A percentile compares a stretch with the other conserved stretches of the same genome.
phyloP scores from a whole-genome alignment of 2,113 vertebrate species.

The Acanthochromis polyacanthus region DNA sequence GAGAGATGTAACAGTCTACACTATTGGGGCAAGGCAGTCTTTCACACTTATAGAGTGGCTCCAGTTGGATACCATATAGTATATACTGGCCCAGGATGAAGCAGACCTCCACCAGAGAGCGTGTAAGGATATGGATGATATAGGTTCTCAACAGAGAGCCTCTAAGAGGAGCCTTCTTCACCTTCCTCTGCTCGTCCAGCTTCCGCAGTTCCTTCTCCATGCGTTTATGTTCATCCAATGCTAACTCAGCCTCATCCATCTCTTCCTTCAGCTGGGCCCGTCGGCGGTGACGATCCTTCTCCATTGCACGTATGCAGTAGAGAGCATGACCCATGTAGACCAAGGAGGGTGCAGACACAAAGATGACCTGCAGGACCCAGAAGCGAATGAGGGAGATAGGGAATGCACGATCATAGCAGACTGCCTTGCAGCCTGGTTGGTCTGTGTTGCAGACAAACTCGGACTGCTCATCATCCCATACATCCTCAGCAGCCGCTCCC shows the following conservation, averaged over 20 bases:
- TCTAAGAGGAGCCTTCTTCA: constrained; percentile 91
- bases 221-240: constrained; percentile 86
- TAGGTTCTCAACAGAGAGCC: constrained; percentile 94
- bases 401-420: constrained; percentile 94
- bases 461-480: constrained; percentile 94
- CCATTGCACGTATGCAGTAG: constrained; percentile 89
- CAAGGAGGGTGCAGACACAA: constrained; percentile 94
- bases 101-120: constrained; percentile 91
- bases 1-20: constrained; percentile 96
- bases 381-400: constrained; percentile 95
- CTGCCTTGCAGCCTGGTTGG: constrained; percentile 93
- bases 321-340: constrained; percentile 96
- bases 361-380: constrained; percentile 97
- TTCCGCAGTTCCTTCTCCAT: constrained; percentile 89
- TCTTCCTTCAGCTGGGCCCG: constrained; percentile 87
- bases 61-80: constrained; percentile 91
- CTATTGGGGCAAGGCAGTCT: constrained; percentile 92
- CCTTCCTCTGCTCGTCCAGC: constrained; percentile 91
- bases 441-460: constrained; percentile 96
- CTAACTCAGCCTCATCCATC: constrained; percentile 86
- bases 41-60: constrained; percentile 91
- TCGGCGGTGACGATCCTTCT: constrained; percentile 90
- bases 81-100: constrained; percentile 95
- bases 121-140: constrained; percentile 93
- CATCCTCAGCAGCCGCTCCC: constrained; percentile 93